phyloP scores from a whole-genome alignment of 2,888 invertebrate species.

The Galerucella nymphaeae region DNA sequence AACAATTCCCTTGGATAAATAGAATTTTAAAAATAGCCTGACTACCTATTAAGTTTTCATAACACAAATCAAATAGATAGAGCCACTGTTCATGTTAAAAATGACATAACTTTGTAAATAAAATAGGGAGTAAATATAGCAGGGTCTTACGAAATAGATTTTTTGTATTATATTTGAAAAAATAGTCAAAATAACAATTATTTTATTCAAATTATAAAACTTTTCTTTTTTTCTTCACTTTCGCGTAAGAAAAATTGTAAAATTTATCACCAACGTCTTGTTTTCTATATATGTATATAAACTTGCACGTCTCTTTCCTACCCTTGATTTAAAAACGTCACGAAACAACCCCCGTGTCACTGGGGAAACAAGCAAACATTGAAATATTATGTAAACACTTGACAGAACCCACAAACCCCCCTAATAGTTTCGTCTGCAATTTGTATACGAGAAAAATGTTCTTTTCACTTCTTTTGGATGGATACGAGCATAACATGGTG shows the following conservation, averaged over 20 bases:
- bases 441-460: constrained; percentile 35
- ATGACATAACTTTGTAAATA: not conserved
- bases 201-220: constrained; percentile 1
- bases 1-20: constrained; percentile 12
- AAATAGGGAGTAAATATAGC: not conserved
- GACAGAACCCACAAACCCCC: constrained; percentile 42
- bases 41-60: constrained; percentile 9
- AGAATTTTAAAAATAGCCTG: constrained; percentile 11
- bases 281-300: not conserved
- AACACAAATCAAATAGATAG: constrained; percentile 20
- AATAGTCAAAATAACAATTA: too few species aligned
- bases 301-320: constrained; percentile 4
- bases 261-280: not conserved
- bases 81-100: constrained; percentile 1
- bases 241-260: not conserved
- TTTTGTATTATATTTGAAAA: not conserved
- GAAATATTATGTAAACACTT: constrained; percentile 52
- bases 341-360: constrained; percentile 42
- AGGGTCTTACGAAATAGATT: not conserved
- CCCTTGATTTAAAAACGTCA: constrained; percentile 43
- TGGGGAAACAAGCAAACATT: constrained; percentile 47
- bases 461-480: constrained; percentile 43
- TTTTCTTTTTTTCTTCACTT: not conserved
- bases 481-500: constrained; percentile 31
- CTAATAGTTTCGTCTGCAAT: constrained; percentile 44